Evolutionary conservation across 2,113 vertebrate species (phyloP).

Genomic region (Zingel zingel): DNA sequence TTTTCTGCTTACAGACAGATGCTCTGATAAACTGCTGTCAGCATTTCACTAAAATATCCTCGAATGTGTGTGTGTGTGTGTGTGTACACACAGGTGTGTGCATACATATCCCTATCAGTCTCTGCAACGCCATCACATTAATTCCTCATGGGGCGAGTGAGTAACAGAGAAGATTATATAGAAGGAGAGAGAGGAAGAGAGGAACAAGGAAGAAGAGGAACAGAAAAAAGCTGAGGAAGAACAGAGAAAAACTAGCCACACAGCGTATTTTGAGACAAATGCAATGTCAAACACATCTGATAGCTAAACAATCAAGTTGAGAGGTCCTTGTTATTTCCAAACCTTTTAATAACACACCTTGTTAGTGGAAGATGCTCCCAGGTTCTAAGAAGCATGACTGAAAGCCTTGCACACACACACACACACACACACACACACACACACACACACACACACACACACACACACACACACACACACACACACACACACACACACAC

Average conservation of each 20-base stretch:
- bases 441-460: background rate
- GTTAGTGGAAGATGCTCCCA: slow-evolving; percentile 33
- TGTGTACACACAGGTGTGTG: background rate
- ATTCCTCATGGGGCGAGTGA: background rate
- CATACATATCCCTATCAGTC: slow-evolving; percentile 18
- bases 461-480: background rate
- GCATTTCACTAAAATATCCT: slow-evolving; percentile 45
- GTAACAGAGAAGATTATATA: slow-evolving; percentile 19
- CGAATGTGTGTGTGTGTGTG: slow-evolving; percentile 2
- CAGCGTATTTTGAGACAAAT: slow-evolving; percentile 8
- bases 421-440: background rate
- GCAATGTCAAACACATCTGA: slow-evolving; percentile 22
- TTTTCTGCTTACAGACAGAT: slow-evolving; percentile 48
- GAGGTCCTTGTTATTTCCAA: slow-evolving; percentile 19
- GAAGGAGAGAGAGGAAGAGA: background rate
- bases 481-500: background rate
- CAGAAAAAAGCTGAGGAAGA: background rate
- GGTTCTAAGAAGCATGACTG: slow-evolving; percentile 21
- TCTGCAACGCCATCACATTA: slow-evolving; percentile 38
- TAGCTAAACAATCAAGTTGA: slow-evolving; percentile 20
- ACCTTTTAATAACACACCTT: slow-evolving; percentile 48
- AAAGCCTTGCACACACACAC: background rate
- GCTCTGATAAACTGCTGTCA: slow-evolving; percentile 43
- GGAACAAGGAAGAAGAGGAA: slow-evolving; percentile 10
- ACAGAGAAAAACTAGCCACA: background rate